phyloP scores from a whole-genome alignment of 2,797 vertebrate species.

The Uromys caudimaculatus region DNA sequence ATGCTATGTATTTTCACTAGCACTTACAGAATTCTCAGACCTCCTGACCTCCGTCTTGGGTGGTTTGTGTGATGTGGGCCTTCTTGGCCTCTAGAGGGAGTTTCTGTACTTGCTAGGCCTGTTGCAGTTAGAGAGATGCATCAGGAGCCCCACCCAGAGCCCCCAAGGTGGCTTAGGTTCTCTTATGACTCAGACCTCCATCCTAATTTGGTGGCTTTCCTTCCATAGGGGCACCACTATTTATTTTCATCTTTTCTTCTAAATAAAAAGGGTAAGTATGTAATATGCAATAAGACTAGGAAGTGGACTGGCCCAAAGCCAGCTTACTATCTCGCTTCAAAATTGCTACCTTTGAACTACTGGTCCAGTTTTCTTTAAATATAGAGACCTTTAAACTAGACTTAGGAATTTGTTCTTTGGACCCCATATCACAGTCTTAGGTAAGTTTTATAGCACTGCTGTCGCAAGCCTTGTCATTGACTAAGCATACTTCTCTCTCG shows the following conservation, averaged over 20 bases:
- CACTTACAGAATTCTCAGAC: background rate
- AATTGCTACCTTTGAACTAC: constrained; percentile 15
- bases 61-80: background rate
- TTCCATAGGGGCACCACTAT: background rate
- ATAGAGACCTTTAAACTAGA: constrained; percentile 49
- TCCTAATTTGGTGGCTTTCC: constrained; percentile 26
- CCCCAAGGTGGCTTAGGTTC: background rate
- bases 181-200: constrained; percentile 24
- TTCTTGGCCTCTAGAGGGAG: background rate
- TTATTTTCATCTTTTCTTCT: constrained; percentile 54
- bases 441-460: background rate
- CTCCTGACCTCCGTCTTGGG: background rate
- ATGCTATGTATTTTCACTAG: background rate
- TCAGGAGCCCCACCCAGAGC: background rate
- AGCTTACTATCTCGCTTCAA: constrained; percentile 30
- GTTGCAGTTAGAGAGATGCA: background rate
- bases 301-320: constrained; percentile 30
- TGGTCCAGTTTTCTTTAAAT: constrained; percentile 46
- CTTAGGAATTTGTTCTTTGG: constrained; percentile 50
- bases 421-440: background rate
- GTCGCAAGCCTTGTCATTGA: constrained; percentile 20
- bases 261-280: constrained; percentile 41
- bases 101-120: background rate
- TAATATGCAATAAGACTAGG: constrained; percentile 15
- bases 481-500: background rate